phyloP scores from a whole-genome alignment of 1,140 invertebrate genomes.

The Drosophila pachea region DNA sequence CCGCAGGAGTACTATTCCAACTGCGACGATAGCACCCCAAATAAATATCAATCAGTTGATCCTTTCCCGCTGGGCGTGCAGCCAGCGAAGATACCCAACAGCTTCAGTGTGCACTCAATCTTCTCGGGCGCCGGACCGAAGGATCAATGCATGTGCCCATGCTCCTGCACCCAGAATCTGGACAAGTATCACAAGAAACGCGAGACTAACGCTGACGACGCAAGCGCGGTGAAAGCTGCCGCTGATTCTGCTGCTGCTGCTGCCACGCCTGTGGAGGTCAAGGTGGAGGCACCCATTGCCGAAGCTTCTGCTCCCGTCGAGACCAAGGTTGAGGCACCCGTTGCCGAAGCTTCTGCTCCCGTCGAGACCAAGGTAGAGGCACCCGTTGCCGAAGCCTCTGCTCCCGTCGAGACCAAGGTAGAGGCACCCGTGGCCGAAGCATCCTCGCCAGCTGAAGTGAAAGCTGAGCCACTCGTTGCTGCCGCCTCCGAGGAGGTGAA shows the following conservation, averaged over 20 bases:
- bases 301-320: constrained; percentile 20
- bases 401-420: constrained; percentile 9
- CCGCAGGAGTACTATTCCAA: constrained; percentile 79
- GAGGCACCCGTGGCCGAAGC: constrained; percentile 30
- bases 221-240: constrained; percentile 11
- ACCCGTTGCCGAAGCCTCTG: constrained; percentile 4
- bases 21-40: constrained; percentile 58
- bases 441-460: constrained; percentile 13
- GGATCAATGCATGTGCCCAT: constrained; percentile 77
- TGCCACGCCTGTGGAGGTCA: not conserved
- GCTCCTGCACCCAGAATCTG: constrained; percentile 76
- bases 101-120: constrained; percentile 68
- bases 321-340: constrained; percentile 19
- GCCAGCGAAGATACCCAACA: constrained; percentile 53
- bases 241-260: not conserved
- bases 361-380: constrained; percentile 18
- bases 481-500: constrained; percentile 28
- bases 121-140: constrained; percentile 65
- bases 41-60: constrained; percentile 62
- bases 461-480: constrained; percentile 27
- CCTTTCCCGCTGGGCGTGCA: constrained; percentile 72
- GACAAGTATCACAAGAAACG: constrained; percentile 69
- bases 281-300: constrained; percentile 22
- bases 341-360: constrained; percentile 7
- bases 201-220: constrained; percentile 54